Percentiles rank a stretch among this genome's conserved stretches.
Evolutionary conservation across 2,113 vertebrate genomes (phyloP).

Genomic region (Scomber colias): DNA sequence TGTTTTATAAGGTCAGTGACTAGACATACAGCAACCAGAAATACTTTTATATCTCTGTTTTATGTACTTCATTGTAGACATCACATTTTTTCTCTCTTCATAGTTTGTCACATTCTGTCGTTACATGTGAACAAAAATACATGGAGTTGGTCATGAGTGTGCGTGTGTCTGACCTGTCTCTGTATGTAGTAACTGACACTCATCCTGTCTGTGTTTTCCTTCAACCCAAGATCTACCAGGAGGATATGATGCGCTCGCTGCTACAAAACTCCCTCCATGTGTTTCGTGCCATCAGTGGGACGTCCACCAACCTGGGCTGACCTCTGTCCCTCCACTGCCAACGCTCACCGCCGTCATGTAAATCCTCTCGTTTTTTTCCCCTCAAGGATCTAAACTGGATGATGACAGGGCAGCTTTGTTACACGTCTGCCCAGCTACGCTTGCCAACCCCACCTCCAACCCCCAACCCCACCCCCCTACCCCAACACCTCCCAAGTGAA

Average conservation of each 20-base stretch:
- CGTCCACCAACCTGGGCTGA: slow-evolving; percentile 86
- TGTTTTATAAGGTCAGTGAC: neutral
- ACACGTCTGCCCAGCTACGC: neutral
- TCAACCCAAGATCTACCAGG: slow-evolving; percentile 89
- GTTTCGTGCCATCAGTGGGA: slow-evolving; percentile 97
- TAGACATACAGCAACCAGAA: too few relatives aligned
- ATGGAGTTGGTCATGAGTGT: neutral
- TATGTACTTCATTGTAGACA: neutral
- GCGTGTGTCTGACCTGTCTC: neutral
- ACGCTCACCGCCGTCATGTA: neutral
- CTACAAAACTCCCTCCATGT: slow-evolving; percentile 94
- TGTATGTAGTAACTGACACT: neutral
- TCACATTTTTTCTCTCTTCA: too few relatives aligned
- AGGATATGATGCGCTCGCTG: slow-evolving; percentile 91
- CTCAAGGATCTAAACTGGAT: neutral
- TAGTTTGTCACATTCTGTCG: neutral
- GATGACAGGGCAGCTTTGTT: neutral
- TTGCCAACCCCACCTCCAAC: neutral
- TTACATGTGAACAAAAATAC: neutral
- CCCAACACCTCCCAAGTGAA: neutral
- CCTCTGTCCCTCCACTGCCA: neutral
- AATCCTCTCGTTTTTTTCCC: slow-evolving; percentile 1
- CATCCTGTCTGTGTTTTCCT: slow-evolving; percentile 3
- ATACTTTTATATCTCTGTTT: neutral
- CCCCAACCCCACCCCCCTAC: neutral